Evolutionary conservation across 2,113 vertebrate genomes (phyloP).

Genomic region (Erpornis zantholeuca): DNA sequence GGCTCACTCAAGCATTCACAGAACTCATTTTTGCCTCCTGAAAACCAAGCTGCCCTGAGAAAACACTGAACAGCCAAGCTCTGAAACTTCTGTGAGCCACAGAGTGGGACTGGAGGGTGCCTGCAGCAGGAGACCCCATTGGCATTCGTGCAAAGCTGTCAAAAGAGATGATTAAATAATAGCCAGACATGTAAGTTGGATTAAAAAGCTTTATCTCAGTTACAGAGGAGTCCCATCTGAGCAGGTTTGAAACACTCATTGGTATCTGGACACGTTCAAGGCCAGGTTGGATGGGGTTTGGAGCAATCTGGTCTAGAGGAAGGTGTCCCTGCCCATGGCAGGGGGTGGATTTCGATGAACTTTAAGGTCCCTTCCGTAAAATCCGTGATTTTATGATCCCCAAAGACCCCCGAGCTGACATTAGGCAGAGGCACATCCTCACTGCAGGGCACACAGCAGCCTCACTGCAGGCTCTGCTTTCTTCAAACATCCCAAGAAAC

Average conservation of each 20-base stretch:
- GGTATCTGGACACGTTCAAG: not conserved
- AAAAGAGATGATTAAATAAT: not conserved
- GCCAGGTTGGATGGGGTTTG: accelerated
- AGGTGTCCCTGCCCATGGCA: not conserved
- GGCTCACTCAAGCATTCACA: not conserved
- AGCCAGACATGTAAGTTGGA: accelerated
- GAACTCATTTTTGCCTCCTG: not conserved
- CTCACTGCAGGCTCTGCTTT: not conserved
- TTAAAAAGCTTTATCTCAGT: not conserved
- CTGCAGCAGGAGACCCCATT: too few species aligned
- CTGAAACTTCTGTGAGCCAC: accelerated
- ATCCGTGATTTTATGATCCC: not conserved
- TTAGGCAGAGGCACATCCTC: not conserved
- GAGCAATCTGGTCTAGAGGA: not conserved
- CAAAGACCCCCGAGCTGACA: accelerated
- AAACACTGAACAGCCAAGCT: not conserved
- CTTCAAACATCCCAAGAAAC: not conserved
- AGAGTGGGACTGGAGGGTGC: not conserved
- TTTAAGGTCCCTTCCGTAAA: not conserved
- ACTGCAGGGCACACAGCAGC: not conserved
- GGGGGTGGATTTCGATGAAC: not conserved
- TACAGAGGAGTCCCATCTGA: not conserved
- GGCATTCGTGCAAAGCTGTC: not conserved
- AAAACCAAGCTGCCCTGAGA: not conserved
- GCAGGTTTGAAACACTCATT: not conserved